Percentiles rank a stretch among this genome's conserved stretches.
Evolutionary conservation across 2,113 vertebrate species (phyloP).

Genomic region (Podarcis muralis): DNA sequence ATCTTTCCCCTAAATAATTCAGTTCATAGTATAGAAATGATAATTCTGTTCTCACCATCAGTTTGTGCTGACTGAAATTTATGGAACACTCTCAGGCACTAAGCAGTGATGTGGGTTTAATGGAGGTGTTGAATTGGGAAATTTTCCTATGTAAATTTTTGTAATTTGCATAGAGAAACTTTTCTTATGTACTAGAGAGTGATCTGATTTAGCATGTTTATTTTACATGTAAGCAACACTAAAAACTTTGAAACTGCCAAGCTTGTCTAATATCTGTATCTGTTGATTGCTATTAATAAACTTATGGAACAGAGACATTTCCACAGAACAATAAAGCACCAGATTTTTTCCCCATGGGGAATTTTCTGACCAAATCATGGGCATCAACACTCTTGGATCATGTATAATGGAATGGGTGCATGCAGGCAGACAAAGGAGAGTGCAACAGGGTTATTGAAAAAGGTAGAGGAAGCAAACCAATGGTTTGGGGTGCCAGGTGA

Average conservation of each 20-base stretch:
- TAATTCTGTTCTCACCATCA: neutral
- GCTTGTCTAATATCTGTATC: too few relatives aligned
- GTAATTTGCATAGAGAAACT: too few relatives aligned
- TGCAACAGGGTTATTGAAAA: neutral
- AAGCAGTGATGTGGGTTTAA: too few relatives aligned
- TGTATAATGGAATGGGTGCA: neutral
- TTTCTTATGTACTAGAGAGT: too few relatives aligned
- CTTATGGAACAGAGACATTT: neutral
- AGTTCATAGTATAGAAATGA: fast-evolving
- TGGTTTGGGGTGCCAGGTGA: too few relatives aligned
- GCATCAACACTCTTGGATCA: neutral
- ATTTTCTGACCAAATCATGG: too few relatives aligned
- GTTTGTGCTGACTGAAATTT: neutral
- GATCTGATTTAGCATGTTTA: too few relatives aligned
- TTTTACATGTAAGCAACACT: too few relatives aligned
- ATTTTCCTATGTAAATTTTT: too few relatives aligned
- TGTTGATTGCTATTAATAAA: neutral
- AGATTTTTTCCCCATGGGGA: too few relatives aligned
- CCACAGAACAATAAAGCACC: neutral
- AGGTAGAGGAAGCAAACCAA: neutral
- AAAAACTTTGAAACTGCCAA: too few relatives aligned
- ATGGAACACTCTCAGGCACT: neutral
- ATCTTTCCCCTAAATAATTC: neutral
- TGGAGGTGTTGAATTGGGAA: too few relatives aligned
- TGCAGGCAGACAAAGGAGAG: neutral